Percentiles rank a stretch among this genome's conserved stretches.
These are phyloP conservation scores for Elgaria multicarinata DNA, from an alignment of 2,113 vertebrate species.

Conservation along the genomic window DNA sequence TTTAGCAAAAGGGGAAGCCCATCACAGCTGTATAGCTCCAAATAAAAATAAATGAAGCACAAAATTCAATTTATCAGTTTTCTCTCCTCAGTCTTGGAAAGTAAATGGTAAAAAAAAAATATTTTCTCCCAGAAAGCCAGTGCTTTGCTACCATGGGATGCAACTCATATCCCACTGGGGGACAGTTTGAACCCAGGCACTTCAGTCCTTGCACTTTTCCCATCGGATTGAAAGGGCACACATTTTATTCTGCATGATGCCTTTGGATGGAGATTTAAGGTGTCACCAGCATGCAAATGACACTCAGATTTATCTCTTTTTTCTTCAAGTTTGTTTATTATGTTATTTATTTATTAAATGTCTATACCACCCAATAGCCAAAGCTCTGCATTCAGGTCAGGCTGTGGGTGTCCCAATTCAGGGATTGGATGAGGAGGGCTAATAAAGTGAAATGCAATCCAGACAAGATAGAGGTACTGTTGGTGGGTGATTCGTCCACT, in stretches of 20 bases:
- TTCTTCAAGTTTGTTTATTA: no score
- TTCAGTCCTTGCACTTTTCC: no score
- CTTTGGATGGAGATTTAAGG: not conserved
- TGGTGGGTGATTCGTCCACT: not conserved
- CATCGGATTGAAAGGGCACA: not conserved
- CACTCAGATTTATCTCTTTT: not conserved
- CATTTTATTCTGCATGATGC: fast-evolving
- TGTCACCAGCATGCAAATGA: not conserved
- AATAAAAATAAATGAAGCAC: conserved; percentile 68
- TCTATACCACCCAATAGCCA: no score
- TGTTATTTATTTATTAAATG: no score
- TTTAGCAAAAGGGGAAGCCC: conserved; percentile 37
- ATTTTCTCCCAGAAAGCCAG: conserved; percentile 20
- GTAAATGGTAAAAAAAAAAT: conserved; percentile 35
- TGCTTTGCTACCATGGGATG: conserved; percentile 1
- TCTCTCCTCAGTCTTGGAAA: conserved; percentile 37
- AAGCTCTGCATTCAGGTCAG: not conserved
- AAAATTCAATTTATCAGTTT: conserved; percentile 55
- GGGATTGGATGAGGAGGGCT: no score
- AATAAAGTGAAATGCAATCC: not conserved
- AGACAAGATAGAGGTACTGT: not conserved
- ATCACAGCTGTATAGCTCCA: conserved; percentile 36
- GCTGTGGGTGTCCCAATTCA: not conserved
- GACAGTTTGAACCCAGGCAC: not conserved
- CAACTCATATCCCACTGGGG: not conserved